Base-by-base conservation (phyloP, 2,888 invertebrate species). In the Chrysodeixis includens region DNA sequence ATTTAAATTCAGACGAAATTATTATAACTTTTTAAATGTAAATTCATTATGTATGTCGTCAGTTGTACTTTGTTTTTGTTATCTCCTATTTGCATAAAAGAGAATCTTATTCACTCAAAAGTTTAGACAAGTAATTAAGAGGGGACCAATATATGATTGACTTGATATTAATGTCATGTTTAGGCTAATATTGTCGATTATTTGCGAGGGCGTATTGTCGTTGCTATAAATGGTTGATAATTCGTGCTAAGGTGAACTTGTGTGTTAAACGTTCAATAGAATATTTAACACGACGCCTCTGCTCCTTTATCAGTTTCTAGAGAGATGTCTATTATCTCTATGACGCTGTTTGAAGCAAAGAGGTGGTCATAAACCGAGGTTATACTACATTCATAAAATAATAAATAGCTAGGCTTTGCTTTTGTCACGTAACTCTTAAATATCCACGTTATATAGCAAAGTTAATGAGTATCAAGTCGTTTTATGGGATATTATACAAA, bases 181-280 rank as follows among this genome's bases (percentile, higher is more conserved):
- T 66, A 18, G 60, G 54, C 49, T 57, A 71, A 77, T 81, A 71
- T 69, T 71, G 69, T 66, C 69, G 83, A 83, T 83, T 86, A 82
- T 81, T 85, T 69, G 85, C 81, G 87, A 71, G 79, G 90, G 90
- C 84, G 86, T 78, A 63, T 82, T 85, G 85, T 86, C 83, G 77
- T 82, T 62, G 66, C 84, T 85, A 82, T 86, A 88, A 83, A 88
- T 81, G 85, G 83, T 73, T 80, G 83, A 83, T 86, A 78, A 80
- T 88, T 89, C 83, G 86, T 90, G 90, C 87, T 90, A 90, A 92
- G 91, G 90, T 88, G 84, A 90, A 87, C 89, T 82, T 86, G 89
- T 90, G 82, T 82, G 81, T 81, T 83, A 83, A 87, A 81, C 78
- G 80, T 46, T 70, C 74, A 67, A 84, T 77, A 79, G 82, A 84